Base-by-base conservation (phyloP, 2,888 invertebrate genomes). In the Brachyptera risi region DNA sequence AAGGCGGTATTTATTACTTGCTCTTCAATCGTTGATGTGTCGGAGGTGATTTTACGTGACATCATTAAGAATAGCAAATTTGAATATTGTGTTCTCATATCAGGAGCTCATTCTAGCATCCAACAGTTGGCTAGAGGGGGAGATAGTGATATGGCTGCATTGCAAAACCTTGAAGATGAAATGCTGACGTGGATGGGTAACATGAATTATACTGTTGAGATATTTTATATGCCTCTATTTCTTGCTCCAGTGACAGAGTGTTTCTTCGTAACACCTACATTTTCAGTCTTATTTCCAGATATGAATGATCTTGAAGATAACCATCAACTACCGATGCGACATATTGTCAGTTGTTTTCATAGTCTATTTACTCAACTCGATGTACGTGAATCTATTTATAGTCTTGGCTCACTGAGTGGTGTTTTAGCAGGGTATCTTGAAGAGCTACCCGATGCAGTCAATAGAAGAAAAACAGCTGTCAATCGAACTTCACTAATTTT, bases 301-400 rank as follows among this genome's bases (percentile, higher is more conserved):
- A 47, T 65, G 13, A 31, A 51, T 19, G 44, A 56, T 15, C 54
- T 62, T 47, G 50, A 54, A 38, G 59, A 62, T 37, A 31, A 50
- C n/a, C 51, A 44, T 54, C 31, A 31, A 27, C 40, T 61, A 7
- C 71, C 73, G 63, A 74, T 79, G 0, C 68, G 78, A 51, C 76
- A 81, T 62, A 67, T 82, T 35, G 79, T 80, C 1, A 77, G 78
- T 66, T 75, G 79, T 15, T 67, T 82, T 2, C 79, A 83, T 64
- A 79, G 78, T 61, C 71, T 84, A 70, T 69, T 85, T 63, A 79
- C 82, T 27, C 78, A 80, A 15, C 76, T 86, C 73, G 79, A 82
- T 66, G 76, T 83, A 5, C 81, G 79, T 63, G 86, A 87, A 67
- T 87, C 87, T 69, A 75, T 86, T 23, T 87, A 80, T 68, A 82